Evolutionary conservation across 2,888 invertebrate species (phyloP), one percentile per base, ranked within the genome.

Genomic region (Rugalucina vietnamica): DNA sequence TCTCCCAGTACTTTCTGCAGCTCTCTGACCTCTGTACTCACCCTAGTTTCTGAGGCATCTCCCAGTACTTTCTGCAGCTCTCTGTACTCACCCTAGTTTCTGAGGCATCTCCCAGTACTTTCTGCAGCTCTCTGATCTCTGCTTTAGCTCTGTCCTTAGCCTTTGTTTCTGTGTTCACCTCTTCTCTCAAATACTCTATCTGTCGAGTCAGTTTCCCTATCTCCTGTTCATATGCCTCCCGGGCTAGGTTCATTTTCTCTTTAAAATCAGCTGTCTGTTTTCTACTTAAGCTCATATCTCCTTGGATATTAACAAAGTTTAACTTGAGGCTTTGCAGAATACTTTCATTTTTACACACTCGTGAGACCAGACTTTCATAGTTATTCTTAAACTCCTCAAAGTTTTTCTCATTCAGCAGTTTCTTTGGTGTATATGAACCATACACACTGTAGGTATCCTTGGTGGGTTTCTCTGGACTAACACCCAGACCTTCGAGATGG

Each of bases 331-430:
- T 93, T 80, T 93, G 92, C 34, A 94, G 87, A 57, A 90, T 88
- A 87, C 94, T 93, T 87, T 94, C 94, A 60, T 89, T 90, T 84
- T 91, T 91, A 86, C 93, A 93, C 54, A 93, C 91, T 54, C 93
- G 85, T 18, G 91, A 91, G 12, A 92, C 90, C 3, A 92, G 77
- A 0, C 74, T 79, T 82, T 92, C 91, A 79, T 92, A 92, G 71
- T 89, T 90, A 74, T 83, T 86, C 71, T 89, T 87, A 43, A 91
- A 82, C 49, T 88, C 85, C 39, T 91, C 90, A 43, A 83, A 81
- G 76, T 89, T 88, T 29, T 85, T 79, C 18, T 83, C 73, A 60
- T 75, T 81, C 37, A 81, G 37, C 43, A 50, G 76, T 43, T 72
- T 76, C 50, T 87, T 78, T 50, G 84, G 84, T 3, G 69, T 24